Evolutionary conservation across 1,140 invertebrate species (phyloP), one percentile per base, ranked within the genome.

Genomic region (Lucilia cuprina): DNA sequence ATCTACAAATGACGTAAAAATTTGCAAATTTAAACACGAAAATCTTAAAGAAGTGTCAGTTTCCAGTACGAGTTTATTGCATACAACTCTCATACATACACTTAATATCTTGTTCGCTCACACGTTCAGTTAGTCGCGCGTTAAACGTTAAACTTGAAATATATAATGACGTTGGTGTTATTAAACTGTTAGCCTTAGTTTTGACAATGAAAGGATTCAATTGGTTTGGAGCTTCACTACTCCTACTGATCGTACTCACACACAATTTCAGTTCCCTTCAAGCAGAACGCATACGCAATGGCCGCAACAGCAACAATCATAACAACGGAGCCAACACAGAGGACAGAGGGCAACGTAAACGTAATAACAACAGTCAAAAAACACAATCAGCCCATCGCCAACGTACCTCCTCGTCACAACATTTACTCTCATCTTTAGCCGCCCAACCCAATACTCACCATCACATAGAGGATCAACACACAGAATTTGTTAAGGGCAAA

Each of bases 401-500:
- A 77, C 60, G 74, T 77, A 34, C 74, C 34, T 77, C 10, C 41
- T 30, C 74, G 4, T 47, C 35, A 17, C 75, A 78, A 78, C 75
- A 78, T 78, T 47, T 78, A 19, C 35, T 78, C 7, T 78, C 75
- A 1, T 21, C 77, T 25, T 49, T 80, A 49, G 77, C 77, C 41
- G 21, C 14, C 35, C 74, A 84, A 86, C 19, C 86, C 85, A 88
- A 85, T 83, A 86, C 5, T 10, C 60, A 82, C 49, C 84, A 49
- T 55, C 82, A 86, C 25, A 87, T 85, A 19, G 85, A 86, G 82
- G 84, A 82, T 74, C 89, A 88, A 85, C 86, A 88, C 19, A 89
- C 89, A 82, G 88, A 89, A 77, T 91, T 91, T 60, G 89, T 91
- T 70, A 91, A 91, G 84, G 90, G 90, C 84, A 91, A 91, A 86